A percentile compares a stretch with the other conserved stretches of the same genome.
Conservation (phyloP, 2,888 invertebrate genomes). For the Synanthedon vespiformis region DNA sequence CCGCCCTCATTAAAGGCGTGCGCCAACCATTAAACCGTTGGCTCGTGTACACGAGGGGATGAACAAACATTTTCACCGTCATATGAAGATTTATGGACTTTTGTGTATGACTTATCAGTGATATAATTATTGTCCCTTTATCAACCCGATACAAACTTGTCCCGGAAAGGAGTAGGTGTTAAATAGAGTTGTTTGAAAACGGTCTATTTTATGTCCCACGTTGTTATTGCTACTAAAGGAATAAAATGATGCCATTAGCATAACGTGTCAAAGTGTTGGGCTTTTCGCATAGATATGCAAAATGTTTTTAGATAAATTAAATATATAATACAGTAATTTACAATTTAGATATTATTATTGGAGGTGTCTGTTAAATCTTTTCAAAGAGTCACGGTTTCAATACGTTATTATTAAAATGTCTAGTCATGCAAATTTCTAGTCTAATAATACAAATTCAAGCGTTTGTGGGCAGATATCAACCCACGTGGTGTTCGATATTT, state of each 20-base stretch:
- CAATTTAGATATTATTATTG: background rate
- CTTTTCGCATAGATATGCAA: no score
- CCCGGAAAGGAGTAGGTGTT: no score
- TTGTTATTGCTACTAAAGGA: no score
- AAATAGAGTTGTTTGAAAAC: no score
- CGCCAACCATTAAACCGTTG: conserved; percentile 49
- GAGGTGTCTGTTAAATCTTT: background rate
- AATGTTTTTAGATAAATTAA: background rate
- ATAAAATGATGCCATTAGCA: no score
- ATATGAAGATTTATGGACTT: background rate
- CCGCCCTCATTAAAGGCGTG: conserved; percentile 29
- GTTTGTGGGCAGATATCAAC: conserved; percentile 3
- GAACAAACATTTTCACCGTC: background rate
- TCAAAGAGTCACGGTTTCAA: background rate
- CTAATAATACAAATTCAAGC: background rate
- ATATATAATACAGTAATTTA: background rate
- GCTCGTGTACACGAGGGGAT: background rate
- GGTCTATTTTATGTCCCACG: no score
- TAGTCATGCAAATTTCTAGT: background rate
- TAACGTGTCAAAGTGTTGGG: no score
- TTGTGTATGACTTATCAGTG: no score
- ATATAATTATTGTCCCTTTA: no score
- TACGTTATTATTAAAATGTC: background rate
- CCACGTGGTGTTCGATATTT: conserved; percentile 9
- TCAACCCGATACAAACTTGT: no score